Evolutionary conservation across 2,888 invertebrate species (phyloP).

Genomic region (Xylota sylvarum): DNA sequence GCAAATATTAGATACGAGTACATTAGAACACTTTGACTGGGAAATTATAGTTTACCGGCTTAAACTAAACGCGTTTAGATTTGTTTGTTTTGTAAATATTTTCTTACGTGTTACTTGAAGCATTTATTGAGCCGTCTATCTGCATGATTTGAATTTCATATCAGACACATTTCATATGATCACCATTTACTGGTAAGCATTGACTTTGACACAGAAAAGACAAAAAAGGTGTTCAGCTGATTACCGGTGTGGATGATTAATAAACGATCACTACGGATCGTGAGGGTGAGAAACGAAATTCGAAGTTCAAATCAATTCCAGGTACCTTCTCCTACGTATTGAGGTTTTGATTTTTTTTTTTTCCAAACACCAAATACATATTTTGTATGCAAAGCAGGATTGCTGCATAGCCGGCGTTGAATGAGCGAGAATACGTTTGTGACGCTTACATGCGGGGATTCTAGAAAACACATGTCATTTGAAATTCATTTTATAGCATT

Average conservation of each 20-base stretch:
- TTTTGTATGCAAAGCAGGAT: conserved; percentile 36
- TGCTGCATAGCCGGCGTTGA: conserved; percentile 1
- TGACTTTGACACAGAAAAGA: conserved; percentile 38
- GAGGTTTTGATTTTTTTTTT: conserved; percentile 2
- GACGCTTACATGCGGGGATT: conserved; percentile 20
- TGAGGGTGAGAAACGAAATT: conserved; percentile 24
- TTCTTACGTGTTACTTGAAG: neutral
- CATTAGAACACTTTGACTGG: conserved; percentile 30
- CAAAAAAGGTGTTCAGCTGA: conserved; percentile 2
- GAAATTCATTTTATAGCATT: conserved; percentile 26
- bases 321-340: neutral
- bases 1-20: conserved; percentile 11
- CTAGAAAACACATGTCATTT: conserved; percentile 35
- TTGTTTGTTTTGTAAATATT: conserved; percentile 11
- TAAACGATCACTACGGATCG: neutral
- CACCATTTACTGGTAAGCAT: too few species aligned
- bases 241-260: conserved; percentile 22
- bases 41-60: neutral
- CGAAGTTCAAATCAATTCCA: neutral
- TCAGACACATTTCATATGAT: neutral
- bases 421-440: neutral
- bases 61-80: neutral
- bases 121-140: neutral
- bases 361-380: neutral
- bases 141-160: conserved; percentile 34